Evolutionary conservation across 2,888 invertebrate genomes (phyloP).

Genomic region (Rugalucina vietnamica): DNA sequence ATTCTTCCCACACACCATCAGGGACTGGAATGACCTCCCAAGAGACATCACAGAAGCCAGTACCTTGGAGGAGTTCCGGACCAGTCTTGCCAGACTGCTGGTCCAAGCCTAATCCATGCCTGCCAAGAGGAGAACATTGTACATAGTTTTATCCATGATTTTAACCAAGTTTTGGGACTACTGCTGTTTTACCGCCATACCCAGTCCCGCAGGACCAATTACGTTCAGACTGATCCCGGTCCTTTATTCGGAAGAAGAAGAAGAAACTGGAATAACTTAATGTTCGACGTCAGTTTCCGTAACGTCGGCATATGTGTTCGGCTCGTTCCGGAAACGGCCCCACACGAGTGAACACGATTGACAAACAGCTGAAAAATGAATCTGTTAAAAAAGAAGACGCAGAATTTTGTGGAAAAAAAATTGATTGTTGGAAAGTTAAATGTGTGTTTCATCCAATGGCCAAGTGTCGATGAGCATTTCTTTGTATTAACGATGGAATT

Average conservation of each 20-base stretch:
- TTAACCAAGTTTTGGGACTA: not conserved
- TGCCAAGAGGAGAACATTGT: not conserved
- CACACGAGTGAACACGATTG: no score
- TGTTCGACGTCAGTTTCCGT: no score
- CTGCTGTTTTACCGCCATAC: not conserved
- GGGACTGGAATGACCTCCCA: constrained; percentile 10
- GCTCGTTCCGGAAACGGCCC: no score
- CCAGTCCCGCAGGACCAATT: constrained; percentile 4
- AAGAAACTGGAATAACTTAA: no score
- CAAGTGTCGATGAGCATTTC: no score
- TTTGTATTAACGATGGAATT: no score
- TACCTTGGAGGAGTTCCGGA: constrained; percentile 10
- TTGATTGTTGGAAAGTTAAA: no score
- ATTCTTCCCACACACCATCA: constrained; percentile 13
- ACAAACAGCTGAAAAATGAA: no score
- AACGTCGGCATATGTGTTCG: no score
- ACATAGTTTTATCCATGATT: constrained; percentile 2
- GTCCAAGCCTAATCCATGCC: not conserved
- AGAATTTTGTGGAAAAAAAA: no score
- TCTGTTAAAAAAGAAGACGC: no score
- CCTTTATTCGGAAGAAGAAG: not conserved
- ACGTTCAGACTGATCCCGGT: not conserved
- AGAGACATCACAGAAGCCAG: constrained; percentile 4
- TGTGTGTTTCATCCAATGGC: no score
- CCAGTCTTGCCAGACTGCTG: not conserved